A percentile compares a stretch with the other conserved stretches of the same genome.
These are phyloP conservation scores for Margarornis squamiger DNA, from an alignment of 2,797 vertebrate species.

Conservation along the genomic window DNA sequence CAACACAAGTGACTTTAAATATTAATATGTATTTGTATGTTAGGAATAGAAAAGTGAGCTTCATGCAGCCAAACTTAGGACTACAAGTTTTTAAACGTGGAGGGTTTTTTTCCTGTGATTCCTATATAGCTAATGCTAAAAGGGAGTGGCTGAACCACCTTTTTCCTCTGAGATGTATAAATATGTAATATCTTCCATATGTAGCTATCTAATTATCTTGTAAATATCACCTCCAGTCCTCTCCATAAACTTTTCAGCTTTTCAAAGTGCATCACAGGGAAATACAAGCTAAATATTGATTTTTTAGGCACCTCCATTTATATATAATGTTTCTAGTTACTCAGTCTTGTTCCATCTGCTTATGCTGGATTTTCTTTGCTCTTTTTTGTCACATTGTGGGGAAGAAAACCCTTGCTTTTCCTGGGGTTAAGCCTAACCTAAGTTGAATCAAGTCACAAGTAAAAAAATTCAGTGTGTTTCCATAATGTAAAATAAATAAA, in stretches of 20 bases:
- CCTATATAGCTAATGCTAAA: background rate
- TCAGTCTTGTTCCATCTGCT: background rate
- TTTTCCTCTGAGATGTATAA: background rate
- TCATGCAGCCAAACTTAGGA: background rate
- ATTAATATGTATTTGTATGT: background rate
- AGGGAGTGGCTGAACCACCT: background rate
- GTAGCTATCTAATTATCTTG: background rate
- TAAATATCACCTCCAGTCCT: background rate
- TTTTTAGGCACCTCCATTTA: background rate
- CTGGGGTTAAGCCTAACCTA: background rate
- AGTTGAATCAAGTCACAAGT: background rate
- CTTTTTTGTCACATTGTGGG: background rate
- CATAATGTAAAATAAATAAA: background rate
- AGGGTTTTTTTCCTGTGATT: background rate
- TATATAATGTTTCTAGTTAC: background rate
- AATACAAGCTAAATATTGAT: background rate
- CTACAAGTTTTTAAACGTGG: background rate
- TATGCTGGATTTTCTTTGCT: background rate
- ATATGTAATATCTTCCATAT: background rate
- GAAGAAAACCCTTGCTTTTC: background rate
- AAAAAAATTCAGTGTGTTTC: background rate
- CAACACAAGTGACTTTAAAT: background rate
- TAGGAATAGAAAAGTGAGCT: background rate
- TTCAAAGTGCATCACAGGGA: background rate
- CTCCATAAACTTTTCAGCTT: background rate